These are phyloP conservation scores for Camponotus pennsylvanicus DNA, from an alignment of 1,140 invertebrate genomes.

Conservation along the genomic window DNA sequence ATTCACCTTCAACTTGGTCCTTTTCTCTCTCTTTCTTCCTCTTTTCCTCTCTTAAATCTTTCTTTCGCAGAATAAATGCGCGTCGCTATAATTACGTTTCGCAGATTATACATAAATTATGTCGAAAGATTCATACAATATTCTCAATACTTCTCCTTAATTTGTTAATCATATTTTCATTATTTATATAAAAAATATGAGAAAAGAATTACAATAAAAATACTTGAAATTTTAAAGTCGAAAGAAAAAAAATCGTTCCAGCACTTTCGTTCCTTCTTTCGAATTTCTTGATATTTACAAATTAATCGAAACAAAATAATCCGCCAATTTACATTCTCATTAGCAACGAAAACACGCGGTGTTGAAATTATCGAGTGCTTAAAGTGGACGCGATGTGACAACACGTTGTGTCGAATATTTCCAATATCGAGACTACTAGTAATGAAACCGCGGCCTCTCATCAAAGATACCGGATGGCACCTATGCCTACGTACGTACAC, in stretches of 20 bases:
- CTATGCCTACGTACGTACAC: constrained; percentile 5
- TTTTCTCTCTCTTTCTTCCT: constrained; percentile 46
- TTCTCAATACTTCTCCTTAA: background rate
- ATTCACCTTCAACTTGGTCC: constrained; percentile 84
- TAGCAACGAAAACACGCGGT: background rate
- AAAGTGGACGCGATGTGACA: background rate
- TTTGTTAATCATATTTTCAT: background rate
- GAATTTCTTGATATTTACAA: background rate
- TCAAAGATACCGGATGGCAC: constrained; percentile 20
- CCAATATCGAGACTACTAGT: background rate
- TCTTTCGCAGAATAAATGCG: constrained; percentile 62
- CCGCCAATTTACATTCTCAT: background rate
- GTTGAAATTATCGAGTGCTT: background rate
- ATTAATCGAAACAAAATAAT: background rate
- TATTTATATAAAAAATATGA: background rate
- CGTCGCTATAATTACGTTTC: constrained; percentile 42
- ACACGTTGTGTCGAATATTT: background rate
- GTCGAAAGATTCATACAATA: background rate
- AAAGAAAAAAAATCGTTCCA: background rate
- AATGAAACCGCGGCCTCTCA: background rate
- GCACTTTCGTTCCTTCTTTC: background rate
- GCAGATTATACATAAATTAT: constrained; percentile 4
- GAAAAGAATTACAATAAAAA: background rate
- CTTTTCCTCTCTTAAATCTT: constrained; percentile 18
- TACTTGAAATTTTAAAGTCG: background rate